These are phyloP conservation scores for Helogale parvula DNA, from an alignment of 2,113 vertebrate species.

Conservation along the genomic window DNA sequence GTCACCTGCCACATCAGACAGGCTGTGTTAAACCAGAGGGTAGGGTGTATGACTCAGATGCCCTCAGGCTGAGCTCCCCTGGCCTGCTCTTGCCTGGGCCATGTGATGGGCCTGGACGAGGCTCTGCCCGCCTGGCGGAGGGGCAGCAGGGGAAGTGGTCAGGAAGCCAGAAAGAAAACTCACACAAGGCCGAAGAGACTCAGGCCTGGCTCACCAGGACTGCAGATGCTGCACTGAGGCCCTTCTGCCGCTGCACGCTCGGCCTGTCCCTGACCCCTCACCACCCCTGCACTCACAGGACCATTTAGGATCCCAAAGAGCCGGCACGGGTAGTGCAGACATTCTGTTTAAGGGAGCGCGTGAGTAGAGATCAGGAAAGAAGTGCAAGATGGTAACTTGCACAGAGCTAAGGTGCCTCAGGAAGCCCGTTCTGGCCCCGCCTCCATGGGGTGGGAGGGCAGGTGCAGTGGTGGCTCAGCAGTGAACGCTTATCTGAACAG, in stretches of 20 bases:
- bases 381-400: neutral
- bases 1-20: neutral
- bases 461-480: neutral
- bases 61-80: neutral
- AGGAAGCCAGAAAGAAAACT: neutral
- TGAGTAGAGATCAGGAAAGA: neutral
- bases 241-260: neutral
- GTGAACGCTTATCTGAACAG: neutral
- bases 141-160: neutral
- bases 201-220: neutral
- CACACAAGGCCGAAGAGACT: neutral
- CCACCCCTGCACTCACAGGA: neutral
- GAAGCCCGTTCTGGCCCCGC: neutral
- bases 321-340: neutral
- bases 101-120: neutral
- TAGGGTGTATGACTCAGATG: neutral
- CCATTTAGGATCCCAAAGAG: neutral
- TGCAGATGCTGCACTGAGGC: neutral
- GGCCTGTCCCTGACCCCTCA: neutral
- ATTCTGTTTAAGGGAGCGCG: neutral
- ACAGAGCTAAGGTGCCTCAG: neutral
- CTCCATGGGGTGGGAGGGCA: accelerated
- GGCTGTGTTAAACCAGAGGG: neutral
- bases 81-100: neutral
- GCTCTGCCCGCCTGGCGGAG: neutral